phyloP scores from a whole-genome alignment of 2,797 vertebrate genomes.

The Apogon hyalosoma region DNA sequence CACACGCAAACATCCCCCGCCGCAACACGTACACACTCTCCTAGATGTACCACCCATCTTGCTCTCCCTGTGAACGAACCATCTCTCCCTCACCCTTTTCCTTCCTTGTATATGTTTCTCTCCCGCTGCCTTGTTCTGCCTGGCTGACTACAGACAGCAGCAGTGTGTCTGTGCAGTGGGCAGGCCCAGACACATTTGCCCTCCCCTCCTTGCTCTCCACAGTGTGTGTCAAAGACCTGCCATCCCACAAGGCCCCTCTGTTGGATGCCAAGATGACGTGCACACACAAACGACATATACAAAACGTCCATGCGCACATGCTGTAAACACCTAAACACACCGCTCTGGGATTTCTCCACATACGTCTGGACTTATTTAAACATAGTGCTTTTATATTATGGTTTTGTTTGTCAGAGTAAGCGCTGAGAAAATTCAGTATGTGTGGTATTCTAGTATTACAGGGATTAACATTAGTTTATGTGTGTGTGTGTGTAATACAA shows the following conservation, averaged over 20 bases:
- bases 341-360: conserved; percentile 14
- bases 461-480: not conserved
- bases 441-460: not conserved
- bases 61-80: conserved; percentile 48
- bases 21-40: conserved; percentile 20
- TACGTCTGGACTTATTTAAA: not conserved
- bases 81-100: conserved; percentile 51
- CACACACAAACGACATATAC: conserved; percentile 40
- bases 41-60: conserved; percentile 57
- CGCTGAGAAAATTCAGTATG: not conserved
- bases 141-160: conserved; percentile 76
- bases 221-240: conserved; percentile 80
- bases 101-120: conserved; percentile 23
- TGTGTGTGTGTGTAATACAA: not conserved
- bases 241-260: conserved; percentile 76
- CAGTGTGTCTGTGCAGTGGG: conserved; percentile 77
- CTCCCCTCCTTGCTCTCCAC: conserved; percentile 72
- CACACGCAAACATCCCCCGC: conserved; percentile 29
- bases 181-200: conserved; percentile 77
- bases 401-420: conserved; percentile 1
- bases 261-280: conserved; percentile 62
- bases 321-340: conserved; percentile 5
- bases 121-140: conserved; percentile 72
- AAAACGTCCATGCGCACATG: conserved; percentile 14
- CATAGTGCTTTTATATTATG: not conserved